These are phyloP conservation scores for Cremastobaeus sp. DNA, from an alignment of 2,888 invertebrate species.

Conservation along the genomic window DNA sequence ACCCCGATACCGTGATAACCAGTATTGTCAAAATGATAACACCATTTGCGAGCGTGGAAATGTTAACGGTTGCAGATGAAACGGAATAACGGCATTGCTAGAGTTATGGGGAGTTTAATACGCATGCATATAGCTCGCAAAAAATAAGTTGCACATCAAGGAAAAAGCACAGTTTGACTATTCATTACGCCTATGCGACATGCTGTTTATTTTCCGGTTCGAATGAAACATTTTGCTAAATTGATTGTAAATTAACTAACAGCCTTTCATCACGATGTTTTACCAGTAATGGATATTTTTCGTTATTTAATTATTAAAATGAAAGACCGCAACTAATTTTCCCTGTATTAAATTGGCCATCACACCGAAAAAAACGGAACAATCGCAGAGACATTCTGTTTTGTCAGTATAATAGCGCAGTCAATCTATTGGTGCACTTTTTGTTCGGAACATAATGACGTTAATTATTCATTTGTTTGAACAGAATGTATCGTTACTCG, in stretches of 20 bases:
- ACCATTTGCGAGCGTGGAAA: slow-evolving; percentile 21
- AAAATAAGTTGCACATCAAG: slow-evolving; percentile 2
- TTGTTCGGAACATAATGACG: slow-evolving; percentile 1
- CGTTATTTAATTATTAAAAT: slow-evolving; percentile 4
- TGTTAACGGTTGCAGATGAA: slow-evolving; percentile 39
- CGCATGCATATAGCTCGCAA: not conserved
- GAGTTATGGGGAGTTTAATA: slow-evolving; percentile 22
- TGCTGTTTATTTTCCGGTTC: slow-evolving; percentile 9
- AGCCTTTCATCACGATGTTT: slow-evolving; percentile 12
- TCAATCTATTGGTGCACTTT: not conserved
- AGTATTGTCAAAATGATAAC: slow-evolving; percentile 33
- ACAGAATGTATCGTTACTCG: not conserved
- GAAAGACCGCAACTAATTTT: slow-evolving; percentile 6
- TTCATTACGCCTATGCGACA: slow-evolving; percentile 15
- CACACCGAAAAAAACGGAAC: not conserved
- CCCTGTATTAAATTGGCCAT: no score
- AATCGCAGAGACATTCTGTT: slow-evolving; percentile 1
- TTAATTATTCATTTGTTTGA: slow-evolving; percentile 4
- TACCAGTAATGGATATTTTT: not conserved
- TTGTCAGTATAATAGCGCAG: not conserved
- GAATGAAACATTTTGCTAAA: slow-evolving; percentile 5
- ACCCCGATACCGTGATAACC: slow-evolving; percentile 42
- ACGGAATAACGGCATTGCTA: slow-evolving; percentile 16
- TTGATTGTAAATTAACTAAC: slow-evolving; percentile 21
- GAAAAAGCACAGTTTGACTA: slow-evolving; percentile 9